Evolutionary conservation across 2,888 invertebrate genomes (phyloP).

Genomic region (Lysandra bellargus): DNA sequence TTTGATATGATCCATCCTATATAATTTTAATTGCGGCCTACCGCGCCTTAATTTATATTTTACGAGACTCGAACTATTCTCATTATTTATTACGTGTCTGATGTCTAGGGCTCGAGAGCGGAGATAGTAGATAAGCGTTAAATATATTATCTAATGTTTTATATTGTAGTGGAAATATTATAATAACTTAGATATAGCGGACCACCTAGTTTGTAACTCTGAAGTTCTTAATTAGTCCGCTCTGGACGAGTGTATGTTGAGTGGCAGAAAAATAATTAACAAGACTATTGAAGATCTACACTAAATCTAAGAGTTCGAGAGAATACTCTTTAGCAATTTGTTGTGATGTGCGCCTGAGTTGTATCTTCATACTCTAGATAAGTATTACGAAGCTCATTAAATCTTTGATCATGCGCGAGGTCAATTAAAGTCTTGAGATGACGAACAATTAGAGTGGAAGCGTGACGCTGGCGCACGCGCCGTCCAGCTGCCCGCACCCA

Average conservation of each 20-base stretch:
- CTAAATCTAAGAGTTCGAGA: neutral
- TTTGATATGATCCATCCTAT: conserved; percentile 61
- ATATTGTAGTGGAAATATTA: conserved; percentile 11
- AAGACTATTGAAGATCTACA: neutral
- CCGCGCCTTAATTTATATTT: conserved; percentile 64
- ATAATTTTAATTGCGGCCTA: conserved; percentile 70
- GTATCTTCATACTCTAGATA: neutral
- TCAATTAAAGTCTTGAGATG: conserved; percentile 43
- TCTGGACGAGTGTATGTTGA: neutral
- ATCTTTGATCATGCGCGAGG: conserved; percentile 34
- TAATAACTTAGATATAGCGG: neutral
- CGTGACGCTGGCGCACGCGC: conserved; percentile 59
- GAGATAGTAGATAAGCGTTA: conserved; percentile 13
- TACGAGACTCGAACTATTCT: conserved; percentile 55
- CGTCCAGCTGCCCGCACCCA: conserved; percentile 53
- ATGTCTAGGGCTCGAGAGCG: neutral
- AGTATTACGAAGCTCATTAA: conserved; percentile 28
- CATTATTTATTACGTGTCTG: conserved; percentile 39
- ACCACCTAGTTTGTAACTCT: neutral
- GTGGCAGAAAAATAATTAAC: neutral
- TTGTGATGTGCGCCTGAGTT: neutral
- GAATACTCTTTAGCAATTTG: neutral
- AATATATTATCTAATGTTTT: conserved; percentile 22
- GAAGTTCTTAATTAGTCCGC: neutral
- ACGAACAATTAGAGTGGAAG: conserved; percentile 52